A percentile compares a stretch with the other conserved stretches of the same genome.
Evolutionary conservation across 2,888 invertebrate genomes (phyloP).

Genomic region (Stenodera caucasica): DNA sequence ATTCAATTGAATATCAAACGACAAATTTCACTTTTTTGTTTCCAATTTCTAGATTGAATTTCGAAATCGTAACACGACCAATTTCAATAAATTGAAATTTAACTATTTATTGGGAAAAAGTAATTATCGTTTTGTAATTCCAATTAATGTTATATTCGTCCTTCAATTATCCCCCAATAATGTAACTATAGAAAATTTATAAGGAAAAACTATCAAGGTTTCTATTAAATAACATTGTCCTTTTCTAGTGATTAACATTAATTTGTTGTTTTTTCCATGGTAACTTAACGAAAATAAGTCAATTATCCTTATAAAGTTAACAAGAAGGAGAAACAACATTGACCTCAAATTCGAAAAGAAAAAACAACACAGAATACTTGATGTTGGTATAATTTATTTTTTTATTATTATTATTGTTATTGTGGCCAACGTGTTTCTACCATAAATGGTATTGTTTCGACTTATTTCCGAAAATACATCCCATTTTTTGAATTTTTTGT

Average conservation of each 20-base stretch:
- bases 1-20: not conserved
- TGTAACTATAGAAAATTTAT: not conserved
- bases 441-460: constrained; percentile 7
- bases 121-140: too few species aligned
- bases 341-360: not conserved
- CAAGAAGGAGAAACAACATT: not conserved
- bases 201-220: not conserved
- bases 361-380: not conserved
- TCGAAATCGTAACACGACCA: not conserved
- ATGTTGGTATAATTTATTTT: not conserved
- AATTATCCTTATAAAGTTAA: not conserved
- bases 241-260: not conserved
- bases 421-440: not conserved
- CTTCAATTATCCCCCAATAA: too few species aligned
- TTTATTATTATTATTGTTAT: not conserved
- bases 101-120: not conserved
- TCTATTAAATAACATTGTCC: not conserved
- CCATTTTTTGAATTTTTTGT: too few species aligned
- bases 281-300: constrained; percentile 1
- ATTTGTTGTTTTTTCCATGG: not conserved
- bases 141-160: too few species aligned
- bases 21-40: constrained; percentile 5
- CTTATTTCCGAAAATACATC: not conserved
- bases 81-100: not conserved
- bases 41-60: not conserved